Percentiles rank a stretch among this genome's conserved stretches.
Conservation (phyloP, 2,797 vertebrate species). For the Chiloscyllium punctatum region DNA sequence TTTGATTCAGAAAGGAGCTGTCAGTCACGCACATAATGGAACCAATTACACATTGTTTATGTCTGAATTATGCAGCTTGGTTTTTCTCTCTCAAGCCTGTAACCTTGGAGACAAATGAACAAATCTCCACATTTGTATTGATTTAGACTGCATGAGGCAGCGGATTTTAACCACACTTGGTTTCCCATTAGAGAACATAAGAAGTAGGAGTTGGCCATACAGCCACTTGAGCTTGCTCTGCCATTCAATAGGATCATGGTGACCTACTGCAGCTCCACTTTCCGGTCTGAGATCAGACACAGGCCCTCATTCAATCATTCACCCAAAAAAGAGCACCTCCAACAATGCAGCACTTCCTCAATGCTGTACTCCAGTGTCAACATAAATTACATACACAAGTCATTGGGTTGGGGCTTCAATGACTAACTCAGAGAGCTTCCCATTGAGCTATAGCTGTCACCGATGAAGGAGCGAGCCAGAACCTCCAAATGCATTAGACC, state of each 20-base stretch:
- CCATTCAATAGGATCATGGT: background rate
- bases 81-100: background rate
- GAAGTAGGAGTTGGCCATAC: background rate
- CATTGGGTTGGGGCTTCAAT: background rate
- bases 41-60: slow-evolving; percentile 17
- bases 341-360: background rate
- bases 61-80: background rate
- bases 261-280: background rate
- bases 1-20: background rate
- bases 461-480: background rate
- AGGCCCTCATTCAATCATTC: background rate
- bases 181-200: background rate
- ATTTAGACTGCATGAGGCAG: background rate
- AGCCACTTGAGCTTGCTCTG: background rate
- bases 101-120: slow-evolving; percentile 31
- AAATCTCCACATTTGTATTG: background rate
- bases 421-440: background rate
- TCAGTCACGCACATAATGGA: slow-evolving; percentile 6
- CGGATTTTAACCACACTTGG: background rate
- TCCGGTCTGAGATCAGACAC: background rate
- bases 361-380: background rate
- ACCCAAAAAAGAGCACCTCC: background rate
- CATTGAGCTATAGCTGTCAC: background rate
- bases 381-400: background rate
- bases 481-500: background rate